Percentiles rank a stretch among this genome's conserved stretches.
Evolutionary conservation across 2,888 invertebrate genomes (phyloP).

Genomic region (Phengaris arion): DNA sequence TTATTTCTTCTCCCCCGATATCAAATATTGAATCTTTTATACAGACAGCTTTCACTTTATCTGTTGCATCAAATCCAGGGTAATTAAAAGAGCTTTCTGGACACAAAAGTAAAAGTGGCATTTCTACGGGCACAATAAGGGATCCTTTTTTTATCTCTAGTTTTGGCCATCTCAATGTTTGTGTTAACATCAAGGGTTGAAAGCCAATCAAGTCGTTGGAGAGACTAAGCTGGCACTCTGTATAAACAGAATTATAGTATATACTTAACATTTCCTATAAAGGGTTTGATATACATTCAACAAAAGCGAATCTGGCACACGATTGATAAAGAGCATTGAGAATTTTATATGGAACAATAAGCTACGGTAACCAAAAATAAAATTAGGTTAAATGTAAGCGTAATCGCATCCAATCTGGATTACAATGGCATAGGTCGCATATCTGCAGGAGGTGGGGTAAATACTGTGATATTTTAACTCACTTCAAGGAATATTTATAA

Average conservation of each 20-base stretch:
- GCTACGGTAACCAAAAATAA: too few relatives aligned
- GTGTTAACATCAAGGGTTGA: slow-evolving; percentile 1
- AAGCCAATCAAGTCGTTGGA: neutral
- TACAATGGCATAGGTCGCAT: too few relatives aligned
- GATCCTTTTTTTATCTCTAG: neutral
- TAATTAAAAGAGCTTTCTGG: neutral
- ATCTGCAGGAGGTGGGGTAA: too few relatives aligned
- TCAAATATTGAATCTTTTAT: neutral
- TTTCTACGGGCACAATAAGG: neutral
- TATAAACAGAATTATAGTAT: neutral
- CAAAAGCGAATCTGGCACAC: too few relatives aligned
- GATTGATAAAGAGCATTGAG: too few relatives aligned
- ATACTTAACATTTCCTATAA: neutral
- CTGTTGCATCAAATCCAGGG: neutral
- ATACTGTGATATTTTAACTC: too few relatives aligned
- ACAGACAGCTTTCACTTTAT: neutral
- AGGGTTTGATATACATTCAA: too few relatives aligned
- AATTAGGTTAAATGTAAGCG: too few relatives aligned
- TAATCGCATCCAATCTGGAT: too few relatives aligned
- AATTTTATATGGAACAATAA: neutral
- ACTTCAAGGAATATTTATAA: too few relatives aligned
- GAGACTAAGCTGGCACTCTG: slow-evolving; percentile 8
- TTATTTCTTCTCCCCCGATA: neutral
- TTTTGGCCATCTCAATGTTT: neutral
- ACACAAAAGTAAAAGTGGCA: neutral